Evolutionary conservation across 2,888 invertebrate genomes (phyloP).

Genomic region (Dysmachus trigonus): DNA sequence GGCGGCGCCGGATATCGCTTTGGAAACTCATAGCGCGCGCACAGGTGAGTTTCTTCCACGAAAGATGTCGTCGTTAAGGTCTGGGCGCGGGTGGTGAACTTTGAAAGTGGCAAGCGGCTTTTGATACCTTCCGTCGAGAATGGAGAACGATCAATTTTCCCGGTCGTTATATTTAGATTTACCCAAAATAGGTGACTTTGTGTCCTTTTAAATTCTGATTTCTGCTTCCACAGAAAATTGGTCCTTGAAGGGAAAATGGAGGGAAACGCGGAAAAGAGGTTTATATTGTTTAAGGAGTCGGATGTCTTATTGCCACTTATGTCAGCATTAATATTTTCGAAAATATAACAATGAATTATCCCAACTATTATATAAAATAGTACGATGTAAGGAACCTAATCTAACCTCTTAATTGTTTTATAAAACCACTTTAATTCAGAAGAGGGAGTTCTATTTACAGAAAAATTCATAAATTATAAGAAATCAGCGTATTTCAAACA

Average conservation of each 20-base stretch:
- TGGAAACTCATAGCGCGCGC: neutral
- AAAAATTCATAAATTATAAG: too few species aligned
- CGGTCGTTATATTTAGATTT: neutral
- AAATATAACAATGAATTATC: neutral
- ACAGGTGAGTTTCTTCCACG: neutral
- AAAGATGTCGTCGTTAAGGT: neutral
- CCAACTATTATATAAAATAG: too few species aligned
- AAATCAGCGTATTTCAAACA: too few species aligned
- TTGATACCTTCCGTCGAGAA: neutral
- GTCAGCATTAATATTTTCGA: neutral
- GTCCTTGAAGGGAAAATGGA: neutral
- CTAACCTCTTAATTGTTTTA: too few species aligned
- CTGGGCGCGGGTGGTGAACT: neutral
- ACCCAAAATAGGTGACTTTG: neutral
- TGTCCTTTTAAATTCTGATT: neutral
- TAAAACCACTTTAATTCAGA: too few species aligned
- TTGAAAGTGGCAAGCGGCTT: neutral
- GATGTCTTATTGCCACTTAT: neutral
- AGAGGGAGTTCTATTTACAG: too few species aligned
- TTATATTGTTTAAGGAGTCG: neutral
- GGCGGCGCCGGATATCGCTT: neutral
- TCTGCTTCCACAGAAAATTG: neutral
- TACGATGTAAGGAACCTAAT: too few species aligned
- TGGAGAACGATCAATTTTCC: neutral
- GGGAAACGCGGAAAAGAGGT: neutral